Percentiles rank a stretch among this genome's conserved stretches.
These are phyloP conservation scores for Hyles euphorbiae DNA, from an alignment of 1,140 invertebrate species.

Conservation along the genomic window DNA sequence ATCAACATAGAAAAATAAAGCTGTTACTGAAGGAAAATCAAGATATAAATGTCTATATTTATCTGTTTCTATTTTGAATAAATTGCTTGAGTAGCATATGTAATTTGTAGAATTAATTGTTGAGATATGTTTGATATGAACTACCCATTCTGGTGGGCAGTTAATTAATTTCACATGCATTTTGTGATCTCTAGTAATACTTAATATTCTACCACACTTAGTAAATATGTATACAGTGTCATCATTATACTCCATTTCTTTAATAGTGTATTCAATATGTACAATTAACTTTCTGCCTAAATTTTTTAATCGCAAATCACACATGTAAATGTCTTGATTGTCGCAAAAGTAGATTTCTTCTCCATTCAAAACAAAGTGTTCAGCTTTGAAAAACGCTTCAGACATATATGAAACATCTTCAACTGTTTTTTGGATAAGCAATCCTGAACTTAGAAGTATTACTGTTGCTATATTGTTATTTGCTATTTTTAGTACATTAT, in stretches of 20 bases:
- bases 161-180: conserved; percentile 33
- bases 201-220: conserved; percentile 51
- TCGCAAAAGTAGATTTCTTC: conserved; percentile 43
- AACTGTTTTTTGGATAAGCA: conserved; percentile 47
- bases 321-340: conserved; percentile 50
- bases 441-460: conserved; percentile 37
- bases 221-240: conserved; percentile 45
- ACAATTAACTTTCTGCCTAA: conserved; percentile 39
- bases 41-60: conserved; percentile 51
- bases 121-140: conserved; percentile 51
- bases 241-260: conserved; percentile 43
- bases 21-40: conserved; percentile 53
- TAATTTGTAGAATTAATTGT: conserved; percentile 52
- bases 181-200: conserved; percentile 29
- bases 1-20: conserved; percentile 57
- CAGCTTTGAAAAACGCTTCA: conserved; percentile 47
- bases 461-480: conserved; percentile 47
- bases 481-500: conserved; percentile 47
- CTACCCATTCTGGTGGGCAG: conserved; percentile 52
- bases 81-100: conserved; percentile 56
- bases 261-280: conserved; percentile 51
- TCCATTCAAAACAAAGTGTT: conserved; percentile 43
- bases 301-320: conserved; percentile 34
- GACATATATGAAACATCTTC: conserved; percentile 21
- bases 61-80: conserved; percentile 57